Base-by-base conservation (phyloP, 2,888 invertebrate species). In the Oligia strigilis region DNA sequence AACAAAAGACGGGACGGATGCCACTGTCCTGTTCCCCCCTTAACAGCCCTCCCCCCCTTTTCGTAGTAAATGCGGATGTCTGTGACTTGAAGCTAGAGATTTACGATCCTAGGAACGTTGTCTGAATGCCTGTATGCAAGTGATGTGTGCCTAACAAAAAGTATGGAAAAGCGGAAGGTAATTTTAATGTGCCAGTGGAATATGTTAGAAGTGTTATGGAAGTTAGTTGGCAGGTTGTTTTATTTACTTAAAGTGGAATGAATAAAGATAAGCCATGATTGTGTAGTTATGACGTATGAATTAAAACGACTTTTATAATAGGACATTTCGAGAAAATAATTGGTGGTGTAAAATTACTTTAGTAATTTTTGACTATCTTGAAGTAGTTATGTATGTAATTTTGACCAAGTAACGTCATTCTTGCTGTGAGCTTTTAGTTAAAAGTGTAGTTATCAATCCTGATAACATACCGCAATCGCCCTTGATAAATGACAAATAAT, bases 1-100 rank as follows among this genome's bases (percentile, higher is more conserved):
- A 95, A 95, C 95, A 95, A 95, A 94, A 94, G 94, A 92, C 92
- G 89, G 81, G 80, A 83, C 87, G 83, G 85, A 85, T 87, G 87
- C 85, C 84, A 89, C 85, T 87, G 85, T 85, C 87, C 89, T 82
- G 71, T 78, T 80, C 80, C 78, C 82, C 81, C 79, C 81, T 79
- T 69, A 67, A 62, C 78, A 64, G 36, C 58, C 77, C 78, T 81
- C 3, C 13, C 60, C 78, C 75, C 77, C 58, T 72, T 78, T 75
- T 78, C 66, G 73, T 79, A 82, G 86, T 85, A 88, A 88, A 88
- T 88, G 82, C 89, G 89, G 87, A 89, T 89, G 87, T 89, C 87
- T 89, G 87, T 83, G 87, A 89, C 89, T 89, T 84, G 82, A 85
- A 89, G 84, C 76, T 81, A 85, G 84, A 89, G 89, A 89, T 89